Base-by-base conservation (phyloP, 2,113 vertebrate genomes). In the Rafetus swinhoei region DNA sequence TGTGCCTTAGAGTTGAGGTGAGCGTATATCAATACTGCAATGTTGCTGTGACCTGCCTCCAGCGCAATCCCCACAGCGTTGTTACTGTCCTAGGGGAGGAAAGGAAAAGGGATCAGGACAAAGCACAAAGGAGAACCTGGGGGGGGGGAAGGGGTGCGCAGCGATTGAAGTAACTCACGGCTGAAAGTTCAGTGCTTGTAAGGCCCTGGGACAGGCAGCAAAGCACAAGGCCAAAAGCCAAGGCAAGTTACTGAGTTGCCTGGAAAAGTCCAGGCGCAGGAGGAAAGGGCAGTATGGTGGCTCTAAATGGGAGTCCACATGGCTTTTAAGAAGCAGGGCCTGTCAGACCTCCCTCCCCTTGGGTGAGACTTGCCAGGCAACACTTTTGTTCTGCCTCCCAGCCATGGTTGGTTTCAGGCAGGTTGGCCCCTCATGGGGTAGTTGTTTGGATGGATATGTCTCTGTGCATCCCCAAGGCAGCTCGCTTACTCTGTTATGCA, bases 21-120 rank as follows among this genome's bases (percentile, higher is more conserved):
- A 35, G 98, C 97, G 0, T 99, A 98, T 77, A 99, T 98, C 79
- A 99, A 96, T n/a, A 98, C 95, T 0, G 99, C 99, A 1, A 99
- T 99, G 97, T 99, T 98, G 1, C 98, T 98, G 96, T 99, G 99
- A 18, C 98, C 98, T 0, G 99, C 99, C 95, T 99, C 99, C 96
- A 99, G 94, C 0, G 99, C 99, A 0, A 99, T 99, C 92, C 99
- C 98, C 18, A 99, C 97, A 2, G 99, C 99, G 0, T 99, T 99
- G 88, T 99, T 99, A 24, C 99, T 99, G 29, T 99, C 99, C 99
- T 99, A 59, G 57, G 94, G n/a, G 45, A 57, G 27, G 1, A 6
- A 53, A 10, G 52, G 32, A 81, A 59, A 77, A 59, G 50, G 16
- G 54, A 32, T 77, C n/a, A 62, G 25, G 39, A 45, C 39, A 45